Percentiles rank a stretch among this genome's conserved stretches.
Evolutionary conservation across 2,113 vertebrate species (phyloP).

Genomic region (Athene cunicularia): DNA sequence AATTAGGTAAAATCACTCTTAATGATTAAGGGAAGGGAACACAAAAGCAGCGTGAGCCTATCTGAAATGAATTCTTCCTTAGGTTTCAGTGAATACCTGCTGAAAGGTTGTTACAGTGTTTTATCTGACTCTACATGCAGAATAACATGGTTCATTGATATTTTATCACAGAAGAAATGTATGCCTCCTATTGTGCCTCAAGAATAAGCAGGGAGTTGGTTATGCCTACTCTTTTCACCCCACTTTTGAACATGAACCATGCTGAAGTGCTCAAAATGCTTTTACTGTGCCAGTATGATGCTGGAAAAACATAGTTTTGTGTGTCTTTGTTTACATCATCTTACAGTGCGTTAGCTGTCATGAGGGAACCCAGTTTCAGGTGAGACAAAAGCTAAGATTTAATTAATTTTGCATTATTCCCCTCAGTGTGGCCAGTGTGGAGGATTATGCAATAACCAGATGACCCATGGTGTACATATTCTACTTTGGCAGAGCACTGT

Average conservation of each 20-base stretch:
- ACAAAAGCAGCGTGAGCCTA: conserved; percentile 47
- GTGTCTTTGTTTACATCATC: neutral
- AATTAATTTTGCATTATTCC: neutral
- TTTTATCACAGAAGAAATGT: conserved; percentile 44
- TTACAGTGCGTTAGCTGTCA: fast-evolving
- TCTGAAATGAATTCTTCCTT: conserved; percentile 24
- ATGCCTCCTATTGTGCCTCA: conserved; percentile 31
- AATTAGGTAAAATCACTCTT: conserved; percentile 29
- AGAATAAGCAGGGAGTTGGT: neutral
- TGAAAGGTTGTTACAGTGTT: conserved; percentile 38
- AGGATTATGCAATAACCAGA: neutral
- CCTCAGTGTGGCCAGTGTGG: neutral
- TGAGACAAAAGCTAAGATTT: neutral
- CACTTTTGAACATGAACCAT: neutral
- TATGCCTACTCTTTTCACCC: neutral
- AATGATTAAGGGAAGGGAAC: conserved; percentile 33
- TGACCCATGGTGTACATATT: neutral
- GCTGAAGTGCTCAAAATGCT: neutral
- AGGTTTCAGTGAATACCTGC: neutral
- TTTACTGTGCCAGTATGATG: neutral
- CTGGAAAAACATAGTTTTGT: neutral
- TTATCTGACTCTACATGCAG: conserved; percentile 20
- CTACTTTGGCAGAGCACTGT: neutral
- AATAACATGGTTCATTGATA: conserved; percentile 41
- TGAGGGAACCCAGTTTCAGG: neutral